Conservation (phyloP, 2,113 vertebrate genomes). For the Panurus biarmicus region DNA sequence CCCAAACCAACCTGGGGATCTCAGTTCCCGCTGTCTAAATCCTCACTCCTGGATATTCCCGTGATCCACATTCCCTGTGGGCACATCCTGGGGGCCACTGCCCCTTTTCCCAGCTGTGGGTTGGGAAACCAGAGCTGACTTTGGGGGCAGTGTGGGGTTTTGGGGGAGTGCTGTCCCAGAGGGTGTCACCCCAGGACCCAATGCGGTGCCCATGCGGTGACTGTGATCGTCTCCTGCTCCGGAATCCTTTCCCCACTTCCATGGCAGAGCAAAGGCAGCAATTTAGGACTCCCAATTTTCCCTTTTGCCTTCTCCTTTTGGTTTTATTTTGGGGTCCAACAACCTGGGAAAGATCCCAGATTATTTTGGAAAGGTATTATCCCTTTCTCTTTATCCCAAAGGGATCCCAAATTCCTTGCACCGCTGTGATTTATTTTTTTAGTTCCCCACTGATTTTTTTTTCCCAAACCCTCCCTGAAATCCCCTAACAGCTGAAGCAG, state of each 20-base stretch:
- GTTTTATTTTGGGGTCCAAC: not conserved
- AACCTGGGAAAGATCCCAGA: not conserved
- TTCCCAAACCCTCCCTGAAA: not conserved
- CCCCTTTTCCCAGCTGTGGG: accelerated
- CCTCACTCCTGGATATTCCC: accelerated
- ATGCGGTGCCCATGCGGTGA: accelerated
- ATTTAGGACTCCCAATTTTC: accelerated
- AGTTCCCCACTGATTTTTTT: accelerated
- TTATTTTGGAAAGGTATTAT: not conserved
- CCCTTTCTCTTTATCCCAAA: accelerated
- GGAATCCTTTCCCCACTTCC: accelerated
- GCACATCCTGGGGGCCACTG: not conserved
- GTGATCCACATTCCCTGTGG: accelerated
- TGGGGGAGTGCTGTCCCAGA: not conserved
- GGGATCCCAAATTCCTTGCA: accelerated
- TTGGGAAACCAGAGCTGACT: not conserved
- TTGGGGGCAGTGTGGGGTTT: not conserved
- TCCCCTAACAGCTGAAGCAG: not conserved
- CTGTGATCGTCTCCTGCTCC: accelerated
- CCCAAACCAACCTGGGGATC: not conserved
- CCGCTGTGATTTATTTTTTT: not conserved
- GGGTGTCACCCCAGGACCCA: too few species aligned
- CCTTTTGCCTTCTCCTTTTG: accelerated
- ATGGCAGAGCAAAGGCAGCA: accelerated
- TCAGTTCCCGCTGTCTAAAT: accelerated